phyloP scores from a whole-genome alignment of 2,888 invertebrate species.

The Podotricha telesiphe region DNA sequence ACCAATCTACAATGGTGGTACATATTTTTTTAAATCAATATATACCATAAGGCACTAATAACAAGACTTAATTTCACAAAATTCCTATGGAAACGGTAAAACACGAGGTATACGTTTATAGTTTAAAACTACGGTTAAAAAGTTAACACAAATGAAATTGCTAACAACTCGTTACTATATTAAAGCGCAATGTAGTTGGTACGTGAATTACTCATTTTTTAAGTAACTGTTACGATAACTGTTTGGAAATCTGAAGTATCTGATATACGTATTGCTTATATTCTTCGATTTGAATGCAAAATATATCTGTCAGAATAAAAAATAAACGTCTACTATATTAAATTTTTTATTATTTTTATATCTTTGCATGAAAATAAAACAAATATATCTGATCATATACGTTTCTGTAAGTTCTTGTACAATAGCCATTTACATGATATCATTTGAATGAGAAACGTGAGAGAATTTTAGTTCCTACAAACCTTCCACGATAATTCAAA shows the following conservation, averaged over 20 bases:
- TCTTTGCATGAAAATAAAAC: background rate
- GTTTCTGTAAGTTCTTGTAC: slow-evolving; percentile 11
- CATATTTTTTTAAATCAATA: no score
- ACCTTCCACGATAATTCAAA: slow-evolving; percentile 39
- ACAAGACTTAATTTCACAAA: no score
- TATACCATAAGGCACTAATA: no score
- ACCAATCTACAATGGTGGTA: no score
- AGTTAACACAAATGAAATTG: no score
- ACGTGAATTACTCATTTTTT: background rate
- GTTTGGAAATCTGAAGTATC: background rate
- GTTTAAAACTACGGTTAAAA: no score
- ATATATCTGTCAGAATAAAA: background rate
- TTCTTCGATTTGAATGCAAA: background rate
- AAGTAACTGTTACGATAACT: background rate
- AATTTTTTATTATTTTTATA: background rate
- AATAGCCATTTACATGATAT: slow-evolving; percentile 20
- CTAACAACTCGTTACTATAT: no score
- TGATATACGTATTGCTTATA: background rate
- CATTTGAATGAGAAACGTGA: slow-evolving; percentile 39
- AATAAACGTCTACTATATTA: background rate
- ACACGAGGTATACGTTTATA: no score
- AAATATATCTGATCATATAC: slow-evolving; percentile 1
- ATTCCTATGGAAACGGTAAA: no score
- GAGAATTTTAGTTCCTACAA: slow-evolving; percentile 39
- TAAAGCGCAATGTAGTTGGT: no score